A percentile compares a stretch with the other conserved stretches of the same genome.
These are phyloP conservation scores for Dynastes maya DNA, from an alignment of 2,888 invertebrate species.

Conservation along the genomic window DNA sequence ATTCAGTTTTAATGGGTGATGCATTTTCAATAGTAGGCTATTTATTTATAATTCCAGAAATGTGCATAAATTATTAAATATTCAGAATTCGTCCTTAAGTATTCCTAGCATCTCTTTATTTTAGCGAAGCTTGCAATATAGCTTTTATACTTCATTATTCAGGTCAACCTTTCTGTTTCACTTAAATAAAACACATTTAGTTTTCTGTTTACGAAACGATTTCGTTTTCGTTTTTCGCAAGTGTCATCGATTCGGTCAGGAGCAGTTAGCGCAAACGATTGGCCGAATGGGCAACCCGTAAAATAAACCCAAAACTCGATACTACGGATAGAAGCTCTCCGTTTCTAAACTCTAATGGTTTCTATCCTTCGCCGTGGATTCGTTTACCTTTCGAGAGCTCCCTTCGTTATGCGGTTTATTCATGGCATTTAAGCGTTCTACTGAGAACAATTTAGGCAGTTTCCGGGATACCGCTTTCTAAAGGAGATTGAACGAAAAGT, in stretches of 20 bases:
- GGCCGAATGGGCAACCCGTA: constrained; percentile 33
- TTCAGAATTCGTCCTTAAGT: too few species aligned
- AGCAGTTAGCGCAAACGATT: constrained; percentile 42
- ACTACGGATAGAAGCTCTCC: not conserved
- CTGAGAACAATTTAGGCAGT: constrained; percentile 29
- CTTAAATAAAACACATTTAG: constrained; percentile 9
- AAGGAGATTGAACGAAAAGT: constrained; percentile 15
- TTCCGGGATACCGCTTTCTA: constrained; percentile 19
- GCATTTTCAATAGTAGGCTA: too few species aligned
- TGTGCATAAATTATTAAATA: too few species aligned
- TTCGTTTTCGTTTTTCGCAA: constrained; percentile 24
- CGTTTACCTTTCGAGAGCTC: constrained; percentile 34
- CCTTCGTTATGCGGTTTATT: constrained; percentile 33
- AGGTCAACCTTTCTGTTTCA: not conserved
- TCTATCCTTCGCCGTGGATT: constrained; percentile 26
- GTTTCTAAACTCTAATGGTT: constrained; percentile 31
- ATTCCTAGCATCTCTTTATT: too few species aligned
- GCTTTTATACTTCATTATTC: not conserved
- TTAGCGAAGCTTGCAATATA: too few species aligned
- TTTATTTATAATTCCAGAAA: too few species aligned
- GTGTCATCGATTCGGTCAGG: constrained; percentile 33
- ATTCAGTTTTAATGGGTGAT: too few species aligned
- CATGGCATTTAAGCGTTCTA: constrained; percentile 32
- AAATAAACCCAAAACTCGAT: constrained; percentile 36
- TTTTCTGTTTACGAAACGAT: constrained; percentile 26